These are phyloP conservation scores for Adelognathus sp. DNA, from an alignment of 2,888 invertebrate genomes.

Conservation along the genomic window DNA sequence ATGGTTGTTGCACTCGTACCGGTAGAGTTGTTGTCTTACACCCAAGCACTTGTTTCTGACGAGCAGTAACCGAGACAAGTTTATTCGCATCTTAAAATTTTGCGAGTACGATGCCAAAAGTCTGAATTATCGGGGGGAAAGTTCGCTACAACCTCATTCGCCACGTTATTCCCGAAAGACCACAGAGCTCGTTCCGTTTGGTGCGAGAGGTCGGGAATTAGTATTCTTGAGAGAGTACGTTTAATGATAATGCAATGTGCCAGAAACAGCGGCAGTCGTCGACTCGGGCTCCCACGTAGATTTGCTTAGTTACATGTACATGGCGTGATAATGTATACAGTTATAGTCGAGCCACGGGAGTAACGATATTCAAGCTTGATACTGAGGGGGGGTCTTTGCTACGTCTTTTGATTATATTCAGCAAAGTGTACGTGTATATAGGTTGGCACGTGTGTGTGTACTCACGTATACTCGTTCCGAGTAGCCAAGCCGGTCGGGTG, in stretches of 20 bases:
- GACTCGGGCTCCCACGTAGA: not conserved
- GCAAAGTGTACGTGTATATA: not conserved
- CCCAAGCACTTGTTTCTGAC: not conserved
- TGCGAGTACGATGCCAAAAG: conserved; percentile 5
- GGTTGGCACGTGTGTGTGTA: not conserved
- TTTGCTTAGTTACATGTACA: not conserved
- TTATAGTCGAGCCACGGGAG: not conserved
- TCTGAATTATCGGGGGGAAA: conserved; percentile 45
- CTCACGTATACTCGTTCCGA: not conserved
- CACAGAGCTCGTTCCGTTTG: conserved; percentile 10
- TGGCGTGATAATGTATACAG: not conserved
- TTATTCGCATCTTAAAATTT: not conserved
- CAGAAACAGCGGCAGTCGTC: conserved; percentile 37
- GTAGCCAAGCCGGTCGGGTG: not conserved
- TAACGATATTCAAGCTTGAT: not conserved
- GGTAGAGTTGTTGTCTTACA: not conserved
- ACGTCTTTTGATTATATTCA: conserved; percentile 37
- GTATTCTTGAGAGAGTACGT: conserved; percentile 52
- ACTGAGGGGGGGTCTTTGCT: conserved; percentile 3
- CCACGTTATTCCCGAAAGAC: conserved; percentile 40
- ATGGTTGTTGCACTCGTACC: not conserved
- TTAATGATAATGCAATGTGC: conserved; percentile 55
- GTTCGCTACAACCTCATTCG: conserved; percentile 40
- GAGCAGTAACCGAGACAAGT: not conserved
- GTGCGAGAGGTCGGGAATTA: conserved; percentile 23